Base-by-base conservation (phyloP, 64 coral and sea anemone genomes). In the Dendrophyllia cribrosa region DNA sequence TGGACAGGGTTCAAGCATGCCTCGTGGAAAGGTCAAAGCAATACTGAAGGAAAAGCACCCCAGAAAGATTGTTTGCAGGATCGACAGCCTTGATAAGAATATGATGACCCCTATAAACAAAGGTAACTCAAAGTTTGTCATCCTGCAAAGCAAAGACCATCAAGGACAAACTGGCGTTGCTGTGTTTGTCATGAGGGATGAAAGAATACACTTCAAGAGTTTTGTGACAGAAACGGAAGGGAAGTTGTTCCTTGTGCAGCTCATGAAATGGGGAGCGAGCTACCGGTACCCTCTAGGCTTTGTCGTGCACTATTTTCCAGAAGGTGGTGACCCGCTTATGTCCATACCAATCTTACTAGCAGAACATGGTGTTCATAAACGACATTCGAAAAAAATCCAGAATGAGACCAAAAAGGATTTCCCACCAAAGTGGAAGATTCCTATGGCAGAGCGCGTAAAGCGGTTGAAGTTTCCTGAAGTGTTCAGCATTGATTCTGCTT, bases 261-360 rank as follows among this genome's bases (percentile, higher is more conserved):
- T 96, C 23, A 72, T 96, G 83, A 94, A 98, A 70, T 98, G 97
- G 97, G 97, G 94, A 60, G 91, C 90, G 48, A 96, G 85, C 58
- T 98, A 96, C 65, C 91, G 94, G 46, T 88, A 82, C 87, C 97
- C 97, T 58, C 91, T 98, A 2, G 94, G 97, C n/a, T 90, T 98
- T 77, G 94, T 98, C 24, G 86, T 91, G 34, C 89, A 93, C 21
- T 91, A 62, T 66, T 87, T 98, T 22, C 70, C 86, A 9, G 91
- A 90, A 70, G 90, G 79, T 11, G 75, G 22, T 26, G 82, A 83
- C 24, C 83, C 89, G 4, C 69, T 50, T 9, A 47, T 47, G 11
- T 72, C 87, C 46, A 69, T 98, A 3, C 75, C 94, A 8, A 69
- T 98, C 9, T 79, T 98, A 48, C 78, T 83, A 61, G 94, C 91